phyloP scores from a whole-genome alignment of 2,113 vertebrate species.

The Falco punctatus region DNA sequence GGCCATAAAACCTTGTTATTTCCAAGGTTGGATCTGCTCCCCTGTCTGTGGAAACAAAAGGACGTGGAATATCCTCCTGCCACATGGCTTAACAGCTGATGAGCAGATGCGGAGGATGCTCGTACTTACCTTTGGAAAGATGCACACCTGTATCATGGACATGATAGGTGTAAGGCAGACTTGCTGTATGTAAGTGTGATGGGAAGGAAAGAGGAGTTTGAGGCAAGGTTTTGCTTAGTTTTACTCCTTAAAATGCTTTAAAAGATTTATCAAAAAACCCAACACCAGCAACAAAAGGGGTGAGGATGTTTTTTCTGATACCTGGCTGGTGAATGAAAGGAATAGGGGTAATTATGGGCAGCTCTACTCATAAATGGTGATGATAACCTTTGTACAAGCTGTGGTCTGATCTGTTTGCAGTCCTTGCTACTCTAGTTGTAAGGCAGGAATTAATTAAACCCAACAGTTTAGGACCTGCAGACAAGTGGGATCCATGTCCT shows the following conservation, averaged over 20 bases:
- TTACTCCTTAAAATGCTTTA: background rate
- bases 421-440: background rate
- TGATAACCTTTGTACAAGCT: background rate
- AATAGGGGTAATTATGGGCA: background rate
- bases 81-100: background rate
- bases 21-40: background rate
- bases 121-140: background rate
- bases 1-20: background rate
- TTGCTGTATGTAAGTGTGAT: fast-evolving
- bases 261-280: background rate
- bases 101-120: background rate
- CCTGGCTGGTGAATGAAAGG: background rate
- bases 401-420: background rate
- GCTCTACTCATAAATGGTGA: background rate
- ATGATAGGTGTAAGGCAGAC: fast-evolving
- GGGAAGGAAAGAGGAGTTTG: background rate
- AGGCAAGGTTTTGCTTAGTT: background rate
- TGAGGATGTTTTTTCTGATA: background rate
- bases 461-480: background rate
- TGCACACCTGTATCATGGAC: background rate
- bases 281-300: too few species aligned
- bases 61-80: background rate
- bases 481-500: background rate
- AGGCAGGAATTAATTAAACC: background rate
- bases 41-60: background rate